Conservation (phyloP, 2,888 invertebrate species). For the Leptogaster cylindrica region DNA sequence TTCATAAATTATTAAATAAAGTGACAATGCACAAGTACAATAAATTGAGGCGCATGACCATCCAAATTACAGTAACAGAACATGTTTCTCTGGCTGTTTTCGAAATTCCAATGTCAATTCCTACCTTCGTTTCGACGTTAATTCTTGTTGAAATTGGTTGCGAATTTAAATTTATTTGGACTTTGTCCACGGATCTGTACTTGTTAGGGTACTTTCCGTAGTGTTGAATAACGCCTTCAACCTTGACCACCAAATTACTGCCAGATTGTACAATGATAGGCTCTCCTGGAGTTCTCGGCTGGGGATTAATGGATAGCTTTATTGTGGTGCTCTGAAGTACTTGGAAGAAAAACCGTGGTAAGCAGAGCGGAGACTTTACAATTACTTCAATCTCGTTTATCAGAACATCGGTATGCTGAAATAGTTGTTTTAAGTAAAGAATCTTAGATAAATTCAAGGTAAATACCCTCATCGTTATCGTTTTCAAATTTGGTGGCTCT, state of each 20-base stretch:
- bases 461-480: slow-evolving; percentile 57
- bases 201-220: slow-evolving; percentile 69
- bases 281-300: slow-evolving; percentile 79
- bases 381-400: slow-evolving; percentile 69
- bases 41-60: too few relatives aligned
- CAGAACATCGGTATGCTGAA: slow-evolving; percentile 65
- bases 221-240: slow-evolving; percentile 89
- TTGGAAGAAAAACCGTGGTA: slow-evolving; percentile 85
- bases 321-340: slow-evolving; percentile 81
- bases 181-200: slow-evolving; percentile 74
- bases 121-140: slow-evolving; percentile 50
- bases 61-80: too few relatives aligned
- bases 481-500: slow-evolving; percentile 57
- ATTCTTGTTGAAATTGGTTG: slow-evolving; percentile 64
- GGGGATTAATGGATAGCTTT: slow-evolving; percentile 81
- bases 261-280: slow-evolving; percentile 83
- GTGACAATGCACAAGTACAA: too few relatives aligned
- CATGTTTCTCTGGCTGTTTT: too few relatives aligned
- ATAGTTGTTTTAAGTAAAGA: neutral
- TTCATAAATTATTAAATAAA: too few relatives aligned
- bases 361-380: slow-evolving; percentile 69
- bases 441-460: neutral
- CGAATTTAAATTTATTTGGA: slow-evolving; percentile 74
- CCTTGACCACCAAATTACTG: slow-evolving; percentile 87
- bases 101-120: too few relatives aligned